Evolutionary conservation across 2,797 vertebrate genomes (phyloP), one percentile per base, ranked within the genome.

Genomic region (Chelon labrosus): DNA sequence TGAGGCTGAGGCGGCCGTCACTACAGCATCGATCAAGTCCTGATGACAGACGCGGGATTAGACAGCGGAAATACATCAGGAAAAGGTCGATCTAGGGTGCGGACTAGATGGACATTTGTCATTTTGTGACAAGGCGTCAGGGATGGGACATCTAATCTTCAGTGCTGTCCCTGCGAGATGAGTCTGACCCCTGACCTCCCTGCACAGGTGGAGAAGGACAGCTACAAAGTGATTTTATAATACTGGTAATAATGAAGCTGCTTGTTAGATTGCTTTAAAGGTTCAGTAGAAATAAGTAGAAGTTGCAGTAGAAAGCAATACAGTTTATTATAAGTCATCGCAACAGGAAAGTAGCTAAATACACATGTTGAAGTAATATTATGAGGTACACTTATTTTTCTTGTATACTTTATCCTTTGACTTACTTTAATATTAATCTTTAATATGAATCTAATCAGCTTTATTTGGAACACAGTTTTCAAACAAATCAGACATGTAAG

Each of bases 21-120:
- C 96, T 10, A 96, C 96, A 3, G 83, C 95, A 65, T 97, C 94
- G 56, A 97, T 97, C 89, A 99, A 89, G 53, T 94, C 96, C 97
- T 99, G 35, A 46, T 22, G 65, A 84, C 66, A 79, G 68, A 19
- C 63, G 37, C 53, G 6, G 16, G 60, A 44, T 17, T 65, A 25
- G 19, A 27, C 63, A 2, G 66, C 42, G 9, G 69, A 78, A 70
- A 75, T 38, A 76, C 70, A 67, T 85, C 56, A 81, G 71, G 75
- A 51, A 70, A 79, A 72, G 75, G 72, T 82, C 25, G 20, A 76
- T 71, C 37, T 14, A 7, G 52, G 51, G 13, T 62, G 53, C 41
- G 12, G 25, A 52, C 25, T 41, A 17, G 59, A 76, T 60, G 71
- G 59, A 41, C 39, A 57, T 84, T 84, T 65, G 57, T 83, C 75